These are phyloP conservation scores for Podiceps cristatus DNA, from an alignment of 2,113 vertebrate genomes.

Conservation along the genomic window DNA sequence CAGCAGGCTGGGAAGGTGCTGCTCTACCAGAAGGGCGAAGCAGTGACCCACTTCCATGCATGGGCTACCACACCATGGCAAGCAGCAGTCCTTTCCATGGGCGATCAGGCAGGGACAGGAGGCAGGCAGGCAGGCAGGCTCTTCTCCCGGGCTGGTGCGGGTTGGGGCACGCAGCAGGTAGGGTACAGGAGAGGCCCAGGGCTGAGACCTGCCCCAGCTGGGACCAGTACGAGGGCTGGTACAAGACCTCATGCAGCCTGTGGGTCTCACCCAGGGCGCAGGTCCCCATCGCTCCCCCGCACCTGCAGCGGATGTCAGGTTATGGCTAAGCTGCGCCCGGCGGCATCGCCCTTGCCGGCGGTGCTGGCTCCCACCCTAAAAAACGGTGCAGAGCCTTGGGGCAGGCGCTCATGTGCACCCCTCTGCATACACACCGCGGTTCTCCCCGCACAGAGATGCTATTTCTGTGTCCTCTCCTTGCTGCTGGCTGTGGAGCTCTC, in stretches of 20 bases:
- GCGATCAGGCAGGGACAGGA: background rate
- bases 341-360: background rate
- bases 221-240: background rate
- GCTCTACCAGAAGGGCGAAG: background rate
- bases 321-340: background rate
- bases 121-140: background rate
- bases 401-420: background rate
- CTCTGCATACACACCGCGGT: background rate
- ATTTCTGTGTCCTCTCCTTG: background rate
- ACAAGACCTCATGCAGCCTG: fast-evolving
- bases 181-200: background rate
- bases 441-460: background rate
- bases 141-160: background rate
- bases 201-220: background rate
- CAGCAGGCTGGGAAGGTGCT: background rate
- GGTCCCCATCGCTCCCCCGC: fast-evolving
- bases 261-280: background rate
- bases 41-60: background rate
- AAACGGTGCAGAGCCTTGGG: background rate
- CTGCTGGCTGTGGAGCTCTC: background rate
- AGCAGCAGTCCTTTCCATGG: background rate
- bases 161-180: background rate
- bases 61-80: background rate
- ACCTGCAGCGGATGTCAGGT: background rate
- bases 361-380: background rate